A percentile compares a stretch with the other conserved stretches of the same genome.
phyloP scores from a whole-genome alignment of 2,797 vertebrate species.

The Brotula barbata region DNA sequence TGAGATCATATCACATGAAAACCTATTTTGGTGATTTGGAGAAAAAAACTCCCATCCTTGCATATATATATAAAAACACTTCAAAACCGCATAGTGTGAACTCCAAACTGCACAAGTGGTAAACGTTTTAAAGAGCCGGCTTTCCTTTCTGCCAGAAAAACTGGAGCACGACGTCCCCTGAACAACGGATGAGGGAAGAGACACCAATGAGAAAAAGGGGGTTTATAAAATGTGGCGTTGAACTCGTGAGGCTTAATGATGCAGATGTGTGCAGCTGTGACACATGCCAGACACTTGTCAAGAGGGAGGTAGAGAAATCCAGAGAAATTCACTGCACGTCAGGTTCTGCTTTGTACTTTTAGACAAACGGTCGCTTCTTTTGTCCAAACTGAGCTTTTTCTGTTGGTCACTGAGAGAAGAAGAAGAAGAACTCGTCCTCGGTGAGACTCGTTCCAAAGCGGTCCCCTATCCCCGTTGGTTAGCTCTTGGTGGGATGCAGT shows the following conservation, averaged over 20 bases:
- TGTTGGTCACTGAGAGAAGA: constrained; percentile 6
- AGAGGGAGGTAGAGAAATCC: constrained; percentile 65
- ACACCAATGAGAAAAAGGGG: too few relatives aligned
- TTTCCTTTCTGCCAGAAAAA: constrained; percentile 13
- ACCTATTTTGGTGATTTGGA: constrained; percentile 22
- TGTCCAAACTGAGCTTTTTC: constrained; percentile 18
- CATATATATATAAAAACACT: constrained; percentile 41
- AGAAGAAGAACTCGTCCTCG: constrained; percentile 9
- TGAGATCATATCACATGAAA: constrained; percentile 15
- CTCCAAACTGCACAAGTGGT: constrained; percentile 1
- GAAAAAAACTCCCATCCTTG: constrained; percentile 10
- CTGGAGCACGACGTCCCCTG: too few relatives aligned
- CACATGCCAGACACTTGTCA: constrained; percentile 34
- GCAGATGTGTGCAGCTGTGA: constrained; percentile 48
- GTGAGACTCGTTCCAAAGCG: background rate
- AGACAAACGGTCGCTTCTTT: constrained; percentile 10
- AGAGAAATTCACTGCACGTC: constrained; percentile 23
- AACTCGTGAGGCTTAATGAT: constrained; percentile 33
- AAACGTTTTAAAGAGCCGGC: constrained; percentile 6
- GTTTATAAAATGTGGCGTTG: too few relatives aligned
- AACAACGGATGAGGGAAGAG: too few relatives aligned
- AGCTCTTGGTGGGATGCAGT: constrained; percentile 79
- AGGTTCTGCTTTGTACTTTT: constrained; percentile 15
- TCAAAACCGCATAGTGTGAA: constrained; percentile 25
- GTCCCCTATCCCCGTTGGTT: constrained; percentile 38